Conservation (phyloP, 2,888 invertebrate species). For the Protodeltote pygarga region DNA sequence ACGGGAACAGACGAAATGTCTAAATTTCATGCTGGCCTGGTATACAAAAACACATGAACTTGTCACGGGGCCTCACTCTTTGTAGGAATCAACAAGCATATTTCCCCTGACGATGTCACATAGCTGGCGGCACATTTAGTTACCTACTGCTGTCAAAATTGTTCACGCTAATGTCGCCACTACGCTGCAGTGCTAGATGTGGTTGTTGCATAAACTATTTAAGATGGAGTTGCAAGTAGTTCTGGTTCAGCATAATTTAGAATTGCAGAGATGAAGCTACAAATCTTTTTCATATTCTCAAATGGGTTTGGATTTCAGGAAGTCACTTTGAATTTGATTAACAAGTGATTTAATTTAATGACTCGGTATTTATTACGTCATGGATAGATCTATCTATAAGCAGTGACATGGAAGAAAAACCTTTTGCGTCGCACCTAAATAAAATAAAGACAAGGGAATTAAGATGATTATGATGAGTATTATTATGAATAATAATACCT, state of each 20-base stretch:
- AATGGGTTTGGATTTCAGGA: no score
- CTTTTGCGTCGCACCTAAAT: no score
- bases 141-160: slow-evolving; percentile 30
- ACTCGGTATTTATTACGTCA: no score
- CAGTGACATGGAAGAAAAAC: no score
- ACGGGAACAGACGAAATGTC: slow-evolving; percentile 22
- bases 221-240: slow-evolving; percentile 2
- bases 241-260: slow-evolving; percentile 12
- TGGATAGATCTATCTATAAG: no score
- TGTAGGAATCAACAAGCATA: slow-evolving; percentile 48
- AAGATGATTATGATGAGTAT: no score
- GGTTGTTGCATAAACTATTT: slow-evolving; percentile 27
- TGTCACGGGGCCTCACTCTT: slow-evolving; percentile 40
- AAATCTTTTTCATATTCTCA: neutral
- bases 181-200: slow-evolving; percentile 26
- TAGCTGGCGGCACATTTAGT: slow-evolving; percentile 33
- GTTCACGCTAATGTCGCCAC: slow-evolving; percentile 32
- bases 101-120: slow-evolving; percentile 48
- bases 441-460: no score
- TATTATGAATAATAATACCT: no score
- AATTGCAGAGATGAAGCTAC: neutral
- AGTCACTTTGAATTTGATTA: no score
- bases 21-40: slow-evolving; percentile 18
- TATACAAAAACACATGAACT: slow-evolving; percentile 25
- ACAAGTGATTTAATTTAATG: no score